Percentiles rank a stretch among this genome's conserved stretches.
phyloP scores from a whole-genome alignment of 2,888 invertebrate genomes.

The Xestia sexstrigata region DNA sequence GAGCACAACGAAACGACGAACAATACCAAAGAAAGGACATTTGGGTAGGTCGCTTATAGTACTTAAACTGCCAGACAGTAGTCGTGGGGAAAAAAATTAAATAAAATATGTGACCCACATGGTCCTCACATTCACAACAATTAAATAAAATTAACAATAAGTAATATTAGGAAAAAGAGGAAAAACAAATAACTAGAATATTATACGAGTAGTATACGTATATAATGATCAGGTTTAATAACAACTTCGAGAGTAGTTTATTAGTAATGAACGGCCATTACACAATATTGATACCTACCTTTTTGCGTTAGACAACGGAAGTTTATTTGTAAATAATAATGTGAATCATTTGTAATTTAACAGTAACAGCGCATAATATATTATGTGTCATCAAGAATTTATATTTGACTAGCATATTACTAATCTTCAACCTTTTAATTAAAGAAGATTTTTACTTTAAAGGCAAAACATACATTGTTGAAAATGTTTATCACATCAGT shows the following conservation, averaged over 20 bases:
- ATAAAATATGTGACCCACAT: too few species aligned
- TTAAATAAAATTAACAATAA: too few species aligned
- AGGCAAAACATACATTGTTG: too few species aligned
- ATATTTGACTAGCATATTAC: background rate
- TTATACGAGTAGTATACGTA: background rate
- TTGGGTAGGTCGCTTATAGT: too few species aligned
- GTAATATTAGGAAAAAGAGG: too few species aligned
- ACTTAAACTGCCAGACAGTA: too few species aligned
- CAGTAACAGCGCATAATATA: slow-evolving; percentile 1
- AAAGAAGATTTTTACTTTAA: background rate
- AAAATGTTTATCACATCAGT: background rate
- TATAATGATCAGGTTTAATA: background rate
- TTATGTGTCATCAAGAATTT: slow-evolving; percentile 16
- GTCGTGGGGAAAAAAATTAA: too few species aligned
- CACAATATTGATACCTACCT: background rate
- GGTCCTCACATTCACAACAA: too few species aligned
- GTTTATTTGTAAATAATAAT: slow-evolving; percentile 19
- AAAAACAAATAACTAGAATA: background rate
- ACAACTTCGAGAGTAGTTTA: background rate
- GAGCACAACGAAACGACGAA: too few species aligned
- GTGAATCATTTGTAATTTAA: slow-evolving; percentile 14
- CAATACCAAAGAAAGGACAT: too few species aligned
- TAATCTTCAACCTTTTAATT: background rate
- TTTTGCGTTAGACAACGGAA: background rate
- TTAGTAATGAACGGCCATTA: background rate